A percentile compares a stretch with the other conserved stretches of the same genome.
Conservation (phyloP, 2,797 vertebrate genomes). For the Rhodeus uyekii region DNA sequence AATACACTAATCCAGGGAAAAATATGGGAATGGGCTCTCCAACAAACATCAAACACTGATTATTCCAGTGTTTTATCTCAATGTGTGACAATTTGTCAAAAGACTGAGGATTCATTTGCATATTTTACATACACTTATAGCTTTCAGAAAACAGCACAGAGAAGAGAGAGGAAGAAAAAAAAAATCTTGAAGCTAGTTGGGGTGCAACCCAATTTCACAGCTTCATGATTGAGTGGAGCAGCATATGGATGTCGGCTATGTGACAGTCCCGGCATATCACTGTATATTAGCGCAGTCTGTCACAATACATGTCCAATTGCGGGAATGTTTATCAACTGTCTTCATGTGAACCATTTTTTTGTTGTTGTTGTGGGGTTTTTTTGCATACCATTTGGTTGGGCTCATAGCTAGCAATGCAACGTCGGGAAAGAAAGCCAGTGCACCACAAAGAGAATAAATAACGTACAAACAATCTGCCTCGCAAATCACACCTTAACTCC, state of each 20-base stretch:
- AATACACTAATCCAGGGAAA: background rate
- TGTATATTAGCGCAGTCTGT: conserved; percentile 79
- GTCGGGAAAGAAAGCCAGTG: conserved; percentile 10
- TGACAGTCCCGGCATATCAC: conserved; percentile 81
- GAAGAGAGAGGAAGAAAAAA: conserved; percentile 25
- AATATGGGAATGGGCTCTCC: background rate
- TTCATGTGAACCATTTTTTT: conserved; percentile 29
- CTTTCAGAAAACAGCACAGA: conserved; percentile 25
- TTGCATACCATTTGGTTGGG: conserved; percentile 31
- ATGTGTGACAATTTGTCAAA: conserved; percentile 44
- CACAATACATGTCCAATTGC: conserved; percentile 79
- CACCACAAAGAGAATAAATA: conserved; percentile 44
- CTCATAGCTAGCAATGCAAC: conserved; percentile 7
- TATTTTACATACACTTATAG: conserved; percentile 46
- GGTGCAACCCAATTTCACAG: conserved; percentile 86
- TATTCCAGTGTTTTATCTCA: conserved; percentile 21
- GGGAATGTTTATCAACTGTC: conserved; percentile 77
- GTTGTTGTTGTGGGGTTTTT: too few relatives aligned
- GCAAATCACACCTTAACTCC: conserved; percentile 40
- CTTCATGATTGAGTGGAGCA: conserved; percentile 82
- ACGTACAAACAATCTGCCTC: conserved; percentile 38
- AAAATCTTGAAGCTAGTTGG: conserved; percentile 74
- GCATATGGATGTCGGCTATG: conserved; percentile 82
- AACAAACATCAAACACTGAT: conserved; percentile 24
- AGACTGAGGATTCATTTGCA: conserved; percentile 45